Evolutionary conservation across 2,113 vertebrate species (phyloP).

Genomic region (Mionectes macconnelli): DNA sequence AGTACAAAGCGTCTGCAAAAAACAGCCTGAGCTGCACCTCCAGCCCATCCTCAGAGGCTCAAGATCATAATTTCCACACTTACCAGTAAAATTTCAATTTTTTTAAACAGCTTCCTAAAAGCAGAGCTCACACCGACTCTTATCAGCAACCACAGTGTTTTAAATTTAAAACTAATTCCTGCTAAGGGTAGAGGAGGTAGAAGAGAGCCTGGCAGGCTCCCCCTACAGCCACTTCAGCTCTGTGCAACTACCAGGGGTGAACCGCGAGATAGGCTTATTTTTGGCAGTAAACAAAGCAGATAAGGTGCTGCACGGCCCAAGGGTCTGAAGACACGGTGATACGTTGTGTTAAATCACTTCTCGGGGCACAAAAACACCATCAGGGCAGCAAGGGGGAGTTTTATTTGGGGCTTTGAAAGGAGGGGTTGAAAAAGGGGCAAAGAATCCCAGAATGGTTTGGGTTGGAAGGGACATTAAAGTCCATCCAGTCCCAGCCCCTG

Average conservation of each 20-base stretch:
- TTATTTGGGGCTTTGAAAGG: neutral
- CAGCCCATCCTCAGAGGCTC: neutral
- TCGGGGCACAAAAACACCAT: neutral
- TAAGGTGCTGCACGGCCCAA: neutral
- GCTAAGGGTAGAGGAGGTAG: accelerated
- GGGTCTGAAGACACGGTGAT: neutral
- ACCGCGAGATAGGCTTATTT: neutral
- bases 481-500: neutral
- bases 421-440: neutral
- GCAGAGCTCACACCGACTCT: accelerated
- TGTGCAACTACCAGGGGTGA: neutral
- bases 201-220: neutral
- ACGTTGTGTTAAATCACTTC: neutral
- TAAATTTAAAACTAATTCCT: neutral
- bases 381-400: neutral
- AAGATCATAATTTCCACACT: accelerated
- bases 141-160: accelerated
- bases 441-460: neutral
- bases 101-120: neutral
- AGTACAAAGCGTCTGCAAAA: accelerated
- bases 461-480: neutral
- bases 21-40: accelerated
- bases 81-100: accelerated
- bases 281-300: conserved; percentile 10
- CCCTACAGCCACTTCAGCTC: neutral